A percentile compares a stretch with the other conserved stretches of the same genome.
These are phyloP conservation scores for Stramonita haemastoma DNA, from an alignment of 2,888 invertebrate species.

Conservation along the genomic window DNA sequence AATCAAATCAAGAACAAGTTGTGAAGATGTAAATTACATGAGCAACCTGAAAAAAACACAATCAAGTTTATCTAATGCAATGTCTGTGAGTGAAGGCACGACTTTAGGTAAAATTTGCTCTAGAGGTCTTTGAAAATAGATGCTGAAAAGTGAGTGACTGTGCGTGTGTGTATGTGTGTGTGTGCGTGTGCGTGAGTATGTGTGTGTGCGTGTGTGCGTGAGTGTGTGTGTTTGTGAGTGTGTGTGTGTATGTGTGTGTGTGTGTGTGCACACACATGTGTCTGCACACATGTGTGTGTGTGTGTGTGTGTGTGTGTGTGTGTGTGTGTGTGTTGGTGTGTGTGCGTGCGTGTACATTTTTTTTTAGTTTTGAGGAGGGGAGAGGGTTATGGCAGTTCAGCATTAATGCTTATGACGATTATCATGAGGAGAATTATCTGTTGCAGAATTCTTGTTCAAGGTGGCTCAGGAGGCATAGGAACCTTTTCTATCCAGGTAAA, in stretches of 20 bases:
- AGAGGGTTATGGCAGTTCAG: too few relatives aligned
- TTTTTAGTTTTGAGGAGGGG: too few relatives aligned
- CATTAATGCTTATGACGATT: too few relatives aligned
- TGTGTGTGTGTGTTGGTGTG: neutral
- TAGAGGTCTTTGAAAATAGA: too few relatives aligned
- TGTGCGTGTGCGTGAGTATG: neutral
- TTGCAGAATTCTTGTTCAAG: conserved; percentile 86
- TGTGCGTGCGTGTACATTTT: neutral
- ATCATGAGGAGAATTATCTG: neutral
- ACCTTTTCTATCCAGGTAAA: conserved; percentile 87
- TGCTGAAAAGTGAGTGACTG: too few relatives aligned
- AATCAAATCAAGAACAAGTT: too few relatives aligned
- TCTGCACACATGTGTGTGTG: neutral
- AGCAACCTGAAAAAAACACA: too few relatives aligned
- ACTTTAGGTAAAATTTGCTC: too few relatives aligned
- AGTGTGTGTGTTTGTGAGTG: neutral
- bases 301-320: neutral
- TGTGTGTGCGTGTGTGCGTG: neutral
- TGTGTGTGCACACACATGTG: neutral
- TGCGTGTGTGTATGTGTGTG: neutral
- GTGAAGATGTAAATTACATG: too few relatives aligned
- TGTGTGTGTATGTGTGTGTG: neutral
- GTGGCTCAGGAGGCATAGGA: conserved; percentile 95
- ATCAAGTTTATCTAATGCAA: too few relatives aligned
- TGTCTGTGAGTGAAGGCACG: too few relatives aligned